A percentile compares a stretch with the other conserved stretches of the same genome.
These are phyloP conservation scores for Sepioteuthis lessoniana DNA, from an alignment of 2,888 invertebrate species.

Conservation along the genomic window DNA sequence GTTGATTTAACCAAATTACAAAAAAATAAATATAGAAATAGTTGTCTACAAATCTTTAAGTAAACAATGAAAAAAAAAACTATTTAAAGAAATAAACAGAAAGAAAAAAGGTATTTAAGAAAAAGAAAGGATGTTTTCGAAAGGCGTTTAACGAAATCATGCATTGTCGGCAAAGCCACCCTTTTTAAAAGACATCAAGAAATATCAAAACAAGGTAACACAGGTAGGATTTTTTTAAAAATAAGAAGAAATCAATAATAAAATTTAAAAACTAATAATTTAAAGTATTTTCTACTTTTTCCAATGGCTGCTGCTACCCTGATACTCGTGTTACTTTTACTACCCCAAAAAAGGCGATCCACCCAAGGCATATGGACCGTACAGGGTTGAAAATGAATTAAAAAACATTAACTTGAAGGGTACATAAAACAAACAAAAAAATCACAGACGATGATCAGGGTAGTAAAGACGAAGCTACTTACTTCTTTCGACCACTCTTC, in stretches of 20 bases:
- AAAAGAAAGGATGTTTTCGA: not conserved
- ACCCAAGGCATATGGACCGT: slow-evolving; percentile 21
- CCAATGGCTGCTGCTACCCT: not conserved
- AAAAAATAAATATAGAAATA: too few relatives aligned
- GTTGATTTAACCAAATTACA: not conserved
- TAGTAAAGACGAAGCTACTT: slow-evolving; percentile 37
- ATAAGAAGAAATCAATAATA: not conserved
- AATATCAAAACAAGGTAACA: not conserved
- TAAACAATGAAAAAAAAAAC: not conserved
- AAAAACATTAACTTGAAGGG: not conserved
- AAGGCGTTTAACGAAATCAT: not conserved
- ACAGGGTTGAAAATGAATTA: not conserved
- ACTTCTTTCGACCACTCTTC: slow-evolving; percentile 48
- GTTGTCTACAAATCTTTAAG: not conserved
- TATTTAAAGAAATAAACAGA: not conserved
- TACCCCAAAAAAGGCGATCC: not conserved
- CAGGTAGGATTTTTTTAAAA: not conserved
- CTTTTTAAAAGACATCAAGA: not conserved
- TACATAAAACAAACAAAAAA: not conserved
- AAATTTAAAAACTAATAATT: not conserved
- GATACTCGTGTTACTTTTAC: not conserved
- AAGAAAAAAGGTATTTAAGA: not conserved
- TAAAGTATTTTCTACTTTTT: not conserved
- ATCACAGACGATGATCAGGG: not conserved
- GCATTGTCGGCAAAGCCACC: not conserved